Base-by-base conservation (phyloP, 2,888 invertebrate species). In the Axea sp. region DNA sequence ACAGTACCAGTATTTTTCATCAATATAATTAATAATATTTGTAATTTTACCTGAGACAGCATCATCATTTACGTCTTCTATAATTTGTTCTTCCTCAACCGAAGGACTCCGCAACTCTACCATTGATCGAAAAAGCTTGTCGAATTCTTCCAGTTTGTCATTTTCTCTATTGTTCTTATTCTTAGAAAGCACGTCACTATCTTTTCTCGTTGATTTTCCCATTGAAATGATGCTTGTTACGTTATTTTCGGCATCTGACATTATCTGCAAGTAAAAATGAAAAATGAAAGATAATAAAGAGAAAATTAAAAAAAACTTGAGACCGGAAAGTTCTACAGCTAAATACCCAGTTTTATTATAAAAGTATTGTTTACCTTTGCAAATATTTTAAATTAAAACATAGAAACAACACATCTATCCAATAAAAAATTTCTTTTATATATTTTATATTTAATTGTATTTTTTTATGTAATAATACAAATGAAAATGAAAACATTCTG, bases 121-220 rank as follows among this genome's bases (percentile, higher is more conserved):
- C 83, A 86, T 86, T 72, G 86, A 82, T 78, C 81, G 81, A 9
- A 87, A 74, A 30, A 86, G 78, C 73, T 83, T 84, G 64, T 85
- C 84, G 62, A 86, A 86, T 78, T 87, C 86, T 60, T 85, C 84
- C 53, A 83, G 80, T 69, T 84, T 86, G 77, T 85, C 85, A 47
- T 75, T 78, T 45, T 79, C 77, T 11, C 69, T 75, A 47, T 76
- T 80, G 76, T 79, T 78, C 35, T 51, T 79, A 39, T 59, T 33
- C 24, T 33, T 41, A 1, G 35, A 9, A 12, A 37, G 14, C 14
- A 17, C 26, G 26, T 31, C 43, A 15, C n/a, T n/a, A n/a, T n/a
- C n/a, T n/a, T n/a, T n/a, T n/a, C n/a, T n/a, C n/a, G n/a, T n/a
- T n/a, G 57, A 47, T 47, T 47, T 67, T 45, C 43, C 41, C 62